Evolutionary conservation across 2,888 invertebrate species (phyloP).

Genomic region (Lapara coniferarum): DNA sequence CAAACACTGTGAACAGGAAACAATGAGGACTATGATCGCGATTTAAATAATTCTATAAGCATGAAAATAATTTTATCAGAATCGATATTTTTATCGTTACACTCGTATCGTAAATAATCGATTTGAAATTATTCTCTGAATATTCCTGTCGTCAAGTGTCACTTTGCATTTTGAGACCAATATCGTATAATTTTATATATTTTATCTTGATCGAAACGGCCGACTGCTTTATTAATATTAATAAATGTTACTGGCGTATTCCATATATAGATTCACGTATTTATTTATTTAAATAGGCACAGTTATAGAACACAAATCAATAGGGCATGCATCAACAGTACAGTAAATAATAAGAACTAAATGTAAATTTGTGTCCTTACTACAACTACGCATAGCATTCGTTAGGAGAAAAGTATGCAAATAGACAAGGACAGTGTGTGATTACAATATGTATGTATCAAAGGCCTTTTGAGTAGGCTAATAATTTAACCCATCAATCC

Average conservation of each 20-base stretch:
- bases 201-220: constrained; percentile 20
- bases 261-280: constrained; percentile 22
- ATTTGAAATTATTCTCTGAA: background rate
- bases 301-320: too few species aligned
- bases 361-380: too few species aligned
- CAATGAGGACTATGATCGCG: background rate
- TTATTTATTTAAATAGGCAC: too few species aligned
- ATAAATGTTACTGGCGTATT: constrained; percentile 14
- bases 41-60: background rate
- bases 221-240: constrained; percentile 11
- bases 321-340: too few species aligned
- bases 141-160: background rate
- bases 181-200: background rate
- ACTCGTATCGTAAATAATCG: background rate
- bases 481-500: too few species aligned
- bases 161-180: background rate
- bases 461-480: constrained; percentile 8
- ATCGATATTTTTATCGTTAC: background rate
- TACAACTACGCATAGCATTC: too few species aligned
- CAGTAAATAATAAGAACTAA: too few species aligned
- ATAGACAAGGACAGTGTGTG: too few species aligned
- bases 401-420: too few species aligned
- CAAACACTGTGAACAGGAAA: background rate
- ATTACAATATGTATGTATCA: too few species aligned
- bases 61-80: background rate